Base-by-base conservation (phyloP, 37 sponge, comb jelly and placozoan genomes). In the Cladorhizidae sp. region DNA sequence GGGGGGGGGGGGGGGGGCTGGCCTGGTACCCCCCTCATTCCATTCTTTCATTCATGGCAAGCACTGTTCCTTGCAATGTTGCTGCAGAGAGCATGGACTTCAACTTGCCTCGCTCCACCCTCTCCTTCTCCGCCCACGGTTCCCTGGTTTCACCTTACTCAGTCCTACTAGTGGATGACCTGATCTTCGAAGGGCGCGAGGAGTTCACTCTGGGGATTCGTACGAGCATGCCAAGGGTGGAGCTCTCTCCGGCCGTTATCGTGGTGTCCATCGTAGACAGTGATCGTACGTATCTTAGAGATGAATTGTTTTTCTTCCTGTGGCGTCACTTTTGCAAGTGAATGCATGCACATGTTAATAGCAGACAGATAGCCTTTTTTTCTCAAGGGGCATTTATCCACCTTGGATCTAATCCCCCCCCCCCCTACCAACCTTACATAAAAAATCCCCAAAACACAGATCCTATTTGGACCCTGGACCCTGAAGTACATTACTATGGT, bases 111-210 rank as follows among this genome's bases (percentile, higher is more conserved):
- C 37, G 6, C 36, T 31, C 56, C 20, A 22, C 1, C 35, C 54
- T 74, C 8, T 25, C 56, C 74, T 76, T 76, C 33, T 3, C 41
- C 3, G 62, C 77, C 43, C 18, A 39, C 18, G 43, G 29, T 1
- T n/a, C 62, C n/a, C 1, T 0, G 3, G 43, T 61, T 17, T 23
- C 22, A 5, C 15, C 26, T 3, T 11, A 59, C 26, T 3, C 1
- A 21, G n/a, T 76, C 15, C 39, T 35, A 14, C 52, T 76, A 14
- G 42, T 37, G n/a, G 77, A 76, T 39, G 77, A 76, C 63, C 32
- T 6, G 9, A 18, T 76, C 45, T 76, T 76, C 35, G 77, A 76
- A 39, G 77, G 77, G 8, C 40, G 77, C 28, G 77, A 76, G 45
- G 62, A 41, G 1, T 76, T 76, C 33, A 43, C 61, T 40, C 77